Percentiles rank a stretch among this genome's conserved stretches.
Conservation (phyloP, 2,888 invertebrate genomes). For the Thumatha senex region DNA sequence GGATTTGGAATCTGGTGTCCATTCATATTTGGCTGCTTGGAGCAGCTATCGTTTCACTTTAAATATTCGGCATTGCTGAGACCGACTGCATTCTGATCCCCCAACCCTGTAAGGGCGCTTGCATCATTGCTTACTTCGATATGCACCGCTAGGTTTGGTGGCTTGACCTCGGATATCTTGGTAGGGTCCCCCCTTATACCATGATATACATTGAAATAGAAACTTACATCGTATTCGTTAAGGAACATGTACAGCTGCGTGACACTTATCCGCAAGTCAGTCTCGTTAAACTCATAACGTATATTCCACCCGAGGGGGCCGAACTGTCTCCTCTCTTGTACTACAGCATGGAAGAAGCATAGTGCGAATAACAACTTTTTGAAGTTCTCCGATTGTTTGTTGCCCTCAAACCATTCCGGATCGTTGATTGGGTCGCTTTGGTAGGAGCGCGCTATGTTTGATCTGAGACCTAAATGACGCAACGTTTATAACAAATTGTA, state of each 20-base stretch:
- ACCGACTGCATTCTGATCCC: too few species aligned
- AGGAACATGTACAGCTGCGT: conserved; percentile 94
- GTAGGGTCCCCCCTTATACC: too few species aligned
- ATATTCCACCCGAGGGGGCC: conserved; percentile 98
- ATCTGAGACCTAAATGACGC: conserved; percentile 81
- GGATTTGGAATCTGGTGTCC: too few species aligned
- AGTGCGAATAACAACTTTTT: conserved; percentile 94
- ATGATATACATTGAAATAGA: neutral
- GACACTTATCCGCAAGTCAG: conserved; percentile 94
- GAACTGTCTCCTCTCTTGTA: conserved; percentile 95
- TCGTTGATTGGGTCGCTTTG: conserved; percentile 94
- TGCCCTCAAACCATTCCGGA: conserved; percentile 93
- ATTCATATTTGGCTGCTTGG: too few species aligned
- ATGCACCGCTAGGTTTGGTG: too few species aligned
- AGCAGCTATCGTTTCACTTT: too few species aligned
- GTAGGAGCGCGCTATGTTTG: conserved; percentile 93
- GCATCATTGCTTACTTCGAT: too few species aligned
- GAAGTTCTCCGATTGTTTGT: conserved; percentile 89
- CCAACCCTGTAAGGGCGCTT: too few species aligned
- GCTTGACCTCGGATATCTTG: too few species aligned
- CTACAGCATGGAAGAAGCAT: conserved; percentile 97
- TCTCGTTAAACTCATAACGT: conserved; percentile 97
- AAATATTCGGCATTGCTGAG: too few species aligned
- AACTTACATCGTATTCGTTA: conserved; percentile 87
- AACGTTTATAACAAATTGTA: neutral